These are phyloP conservation scores for Myiozetetes cayanensis DNA, from an alignment of 2,113 vertebrate species.

Conservation along the genomic window DNA sequence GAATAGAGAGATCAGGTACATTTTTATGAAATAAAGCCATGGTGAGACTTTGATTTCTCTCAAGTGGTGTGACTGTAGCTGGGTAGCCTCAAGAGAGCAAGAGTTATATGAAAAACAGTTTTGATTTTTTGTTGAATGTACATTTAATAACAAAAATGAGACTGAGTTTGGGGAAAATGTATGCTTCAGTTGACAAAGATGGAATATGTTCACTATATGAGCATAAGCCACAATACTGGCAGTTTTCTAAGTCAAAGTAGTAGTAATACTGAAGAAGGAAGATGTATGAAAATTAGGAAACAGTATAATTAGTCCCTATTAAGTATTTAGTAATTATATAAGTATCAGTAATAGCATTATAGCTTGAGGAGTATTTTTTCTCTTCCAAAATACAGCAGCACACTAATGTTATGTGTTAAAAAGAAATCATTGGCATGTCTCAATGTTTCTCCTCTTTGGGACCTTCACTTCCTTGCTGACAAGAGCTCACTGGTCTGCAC, in stretches of 20 bases:
- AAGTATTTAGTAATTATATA: background rate
- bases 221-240: background rate
- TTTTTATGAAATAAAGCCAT: background rate
- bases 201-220: background rate
- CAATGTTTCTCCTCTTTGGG: background rate
- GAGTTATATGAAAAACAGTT: background rate
- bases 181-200: background rate
- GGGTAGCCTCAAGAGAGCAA: background rate
- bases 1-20: background rate
- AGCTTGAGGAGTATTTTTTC: background rate
- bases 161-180: background rate
- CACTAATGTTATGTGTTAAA: background rate
- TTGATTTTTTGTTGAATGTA: background rate
- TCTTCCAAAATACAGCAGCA: background rate
- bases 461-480: background rate
- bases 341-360: background rate
- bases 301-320: background rate
- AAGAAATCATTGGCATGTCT: background rate
- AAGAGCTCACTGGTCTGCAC: background rate
- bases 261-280: background rate
- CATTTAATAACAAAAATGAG: background rate
- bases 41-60: background rate
- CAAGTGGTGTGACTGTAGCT: accelerated
- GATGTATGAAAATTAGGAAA: background rate
- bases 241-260: background rate